A percentile compares a stretch with the other conserved stretches of the same genome.
These are phyloP conservation scores for Exephanes ischioxanthus DNA, from an alignment of 2,888 invertebrate species.

Conservation along the genomic window DNA sequence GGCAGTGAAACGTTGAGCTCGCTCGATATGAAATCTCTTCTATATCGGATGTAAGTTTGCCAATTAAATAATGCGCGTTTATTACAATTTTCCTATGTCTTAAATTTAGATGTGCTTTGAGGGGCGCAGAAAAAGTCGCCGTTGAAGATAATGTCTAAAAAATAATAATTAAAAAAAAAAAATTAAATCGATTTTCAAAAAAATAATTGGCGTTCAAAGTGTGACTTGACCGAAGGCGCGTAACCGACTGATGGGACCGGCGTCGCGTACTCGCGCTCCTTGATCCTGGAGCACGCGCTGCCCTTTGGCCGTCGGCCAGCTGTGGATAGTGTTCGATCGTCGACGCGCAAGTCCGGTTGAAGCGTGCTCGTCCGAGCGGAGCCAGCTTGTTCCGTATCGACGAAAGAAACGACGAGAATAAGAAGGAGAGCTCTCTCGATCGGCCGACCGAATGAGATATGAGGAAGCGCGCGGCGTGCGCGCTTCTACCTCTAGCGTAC, in stretches of 20 bases:
- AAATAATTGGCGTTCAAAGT: neutral
- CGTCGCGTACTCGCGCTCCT: conserved; percentile 45
- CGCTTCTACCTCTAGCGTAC: conserved; percentile 23
- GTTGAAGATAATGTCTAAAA: neutral
- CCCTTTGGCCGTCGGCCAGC: conserved; percentile 66
- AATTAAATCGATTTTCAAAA: neutral
- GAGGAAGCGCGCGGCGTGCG: conserved; percentile 58
- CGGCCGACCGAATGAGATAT: conserved; percentile 35
- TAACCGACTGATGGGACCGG: conserved; percentile 52
- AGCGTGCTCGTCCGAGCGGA: conserved; percentile 1
- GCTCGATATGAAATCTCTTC: neutral
- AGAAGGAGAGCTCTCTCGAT: neutral
- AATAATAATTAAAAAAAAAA: neutral
- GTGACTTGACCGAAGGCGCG: conserved; percentile 44
- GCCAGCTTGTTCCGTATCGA: conserved; percentile 7
- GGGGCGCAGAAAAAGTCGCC: neutral
- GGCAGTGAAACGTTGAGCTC: neutral
- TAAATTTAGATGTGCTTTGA: neutral
- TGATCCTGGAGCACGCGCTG: conserved; percentile 67
- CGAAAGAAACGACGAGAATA: conserved; percentile 30
- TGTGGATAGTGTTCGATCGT: conserved; percentile 10
- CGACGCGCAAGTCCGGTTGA: neutral
- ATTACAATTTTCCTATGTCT: neutral
- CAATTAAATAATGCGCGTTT: neutral
- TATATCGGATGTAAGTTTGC: neutral